These are phyloP conservation scores for Neelides folsomi DNA, from an alignment of 2,888 invertebrate genomes.

Conservation along the genomic window DNA sequence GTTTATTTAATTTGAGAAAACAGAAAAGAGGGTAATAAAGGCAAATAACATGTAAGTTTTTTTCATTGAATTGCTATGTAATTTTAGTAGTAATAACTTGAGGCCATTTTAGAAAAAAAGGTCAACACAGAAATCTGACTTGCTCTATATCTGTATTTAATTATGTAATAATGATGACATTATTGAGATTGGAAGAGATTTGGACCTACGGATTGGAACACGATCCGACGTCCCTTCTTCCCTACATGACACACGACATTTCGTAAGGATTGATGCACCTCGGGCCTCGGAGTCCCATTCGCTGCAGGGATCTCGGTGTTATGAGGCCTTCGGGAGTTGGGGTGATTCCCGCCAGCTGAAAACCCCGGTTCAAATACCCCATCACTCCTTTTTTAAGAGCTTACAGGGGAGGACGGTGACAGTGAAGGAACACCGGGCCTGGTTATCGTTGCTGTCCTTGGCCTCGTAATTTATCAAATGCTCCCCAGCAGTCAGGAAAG, in stretches of 20 bases:
- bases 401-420: conserved; percentile 29
- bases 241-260: conserved; percentile 33
- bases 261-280: conserved; percentile 24
- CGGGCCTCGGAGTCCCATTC: conserved; percentile 18
- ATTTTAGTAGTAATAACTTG: too few relatives aligned
- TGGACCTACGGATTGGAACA: conserved; percentile 31
- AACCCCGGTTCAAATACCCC: neutral
- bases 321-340: neutral
- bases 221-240: conserved; percentile 32
- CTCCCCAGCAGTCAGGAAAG: conserved; percentile 39
- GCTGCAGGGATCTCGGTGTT: conserved; percentile 8
- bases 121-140: too few relatives aligned
- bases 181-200: too few relatives aligned
- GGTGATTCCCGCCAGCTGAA: neutral
- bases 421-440: conserved; percentile 41
- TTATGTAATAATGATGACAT: too few relatives aligned
- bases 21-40: too few relatives aligned
- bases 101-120: too few relatives aligned
- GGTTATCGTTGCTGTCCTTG: conserved; percentile 41
- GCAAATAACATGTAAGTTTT: too few relatives aligned
- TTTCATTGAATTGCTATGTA: too few relatives aligned
- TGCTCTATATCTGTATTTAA: too few relatives aligned
- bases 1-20: too few relatives aligned
- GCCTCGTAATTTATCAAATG: conserved; percentile 43
- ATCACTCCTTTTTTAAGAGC: neutral